These are phyloP conservation scores for Colletes collaris DNA, from an alignment of 2,888 invertebrate genomes.

Conservation along the genomic window DNA sequence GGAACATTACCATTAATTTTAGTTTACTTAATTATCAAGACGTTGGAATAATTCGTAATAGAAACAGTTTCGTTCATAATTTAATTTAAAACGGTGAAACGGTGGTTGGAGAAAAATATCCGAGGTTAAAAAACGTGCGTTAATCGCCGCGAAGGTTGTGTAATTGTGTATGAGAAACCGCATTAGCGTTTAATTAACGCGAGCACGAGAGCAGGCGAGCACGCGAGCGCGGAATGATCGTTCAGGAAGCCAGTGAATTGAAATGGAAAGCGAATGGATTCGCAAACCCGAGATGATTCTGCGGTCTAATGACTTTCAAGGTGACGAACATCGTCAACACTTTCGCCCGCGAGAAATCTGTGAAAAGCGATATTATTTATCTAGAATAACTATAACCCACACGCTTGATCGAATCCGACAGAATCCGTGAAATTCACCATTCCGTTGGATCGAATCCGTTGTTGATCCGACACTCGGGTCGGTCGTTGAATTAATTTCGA, in stretches of 20 bases:
- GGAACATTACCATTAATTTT: no score
- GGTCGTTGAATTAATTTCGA: no score
- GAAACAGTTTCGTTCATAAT: neutral
- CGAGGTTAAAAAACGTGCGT: slow-evolving; percentile 5
- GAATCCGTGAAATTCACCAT: no score
- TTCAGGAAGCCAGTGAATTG: slow-evolving; percentile 10
- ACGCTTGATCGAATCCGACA: no score
- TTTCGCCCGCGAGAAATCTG: slow-evolving; percentile 36
- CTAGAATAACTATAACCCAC: no score
- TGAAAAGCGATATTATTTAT: slow-evolving; percentile 12
- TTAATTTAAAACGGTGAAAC: neutral
- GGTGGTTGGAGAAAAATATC: no score
- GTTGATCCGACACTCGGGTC: no score
- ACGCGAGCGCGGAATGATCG: neutral
- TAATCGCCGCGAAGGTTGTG: neutral
- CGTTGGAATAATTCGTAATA: no score
- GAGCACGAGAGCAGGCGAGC: neutral
- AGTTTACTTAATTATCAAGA: no score
- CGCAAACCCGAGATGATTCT: slow-evolving; percentile 16
- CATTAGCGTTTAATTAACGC: slow-evolving; percentile 23
- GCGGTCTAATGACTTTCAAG: slow-evolving; percentile 48
- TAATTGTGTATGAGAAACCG: slow-evolving; percentile 4
- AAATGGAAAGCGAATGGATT: slow-evolving; percentile 36
- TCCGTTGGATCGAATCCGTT: no score
- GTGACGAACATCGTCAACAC: slow-evolving; percentile 30